phyloP scores from a whole-genome alignment of 2,888 invertebrate species.

The Acanthosoma haemorrhoidale region DNA sequence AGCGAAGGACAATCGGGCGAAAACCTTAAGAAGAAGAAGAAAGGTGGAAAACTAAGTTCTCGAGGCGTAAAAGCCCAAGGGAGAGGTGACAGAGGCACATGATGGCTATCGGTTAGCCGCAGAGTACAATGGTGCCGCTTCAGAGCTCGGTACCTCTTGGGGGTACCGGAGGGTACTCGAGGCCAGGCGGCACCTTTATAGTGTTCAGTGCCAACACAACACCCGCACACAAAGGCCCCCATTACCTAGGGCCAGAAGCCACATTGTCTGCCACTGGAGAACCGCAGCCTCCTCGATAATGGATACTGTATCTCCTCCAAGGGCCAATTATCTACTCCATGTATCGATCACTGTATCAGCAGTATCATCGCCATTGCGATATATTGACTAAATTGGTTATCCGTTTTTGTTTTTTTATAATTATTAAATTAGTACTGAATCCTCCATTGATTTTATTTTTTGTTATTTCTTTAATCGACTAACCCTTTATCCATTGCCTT shows the following conservation, averaged over 20 bases:
- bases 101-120: not conserved
- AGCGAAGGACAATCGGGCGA: too few species aligned
- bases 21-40: too few species aligned
- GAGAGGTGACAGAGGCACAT: not conserved
- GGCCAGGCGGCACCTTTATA: slow-evolving; percentile 6
- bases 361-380: too few species aligned
- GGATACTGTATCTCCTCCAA: not conserved
- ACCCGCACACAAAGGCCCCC: slow-evolving; percentile 17
- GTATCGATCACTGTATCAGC: too few species aligned
- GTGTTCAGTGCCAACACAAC: slow-evolving; percentile 12
- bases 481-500: too few species aligned
- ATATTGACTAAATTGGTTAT: too few species aligned
- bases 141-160: not conserved
- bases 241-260: not conserved
- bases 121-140: not conserved
- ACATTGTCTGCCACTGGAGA: not conserved
- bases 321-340: too few species aligned
- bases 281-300: not conserved
- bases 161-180: not conserved
- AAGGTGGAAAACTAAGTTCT: slow-evolving; percentile 2
- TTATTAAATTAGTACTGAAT: too few species aligned
- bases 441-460: too few species aligned
- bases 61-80: not conserved
- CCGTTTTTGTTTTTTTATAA: too few species aligned
- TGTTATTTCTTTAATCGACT: too few species aligned